phyloP scores from a whole-genome alignment of 37 sponge, comb jelly and placozoan genomes.

The Ianthella basta region DNA sequence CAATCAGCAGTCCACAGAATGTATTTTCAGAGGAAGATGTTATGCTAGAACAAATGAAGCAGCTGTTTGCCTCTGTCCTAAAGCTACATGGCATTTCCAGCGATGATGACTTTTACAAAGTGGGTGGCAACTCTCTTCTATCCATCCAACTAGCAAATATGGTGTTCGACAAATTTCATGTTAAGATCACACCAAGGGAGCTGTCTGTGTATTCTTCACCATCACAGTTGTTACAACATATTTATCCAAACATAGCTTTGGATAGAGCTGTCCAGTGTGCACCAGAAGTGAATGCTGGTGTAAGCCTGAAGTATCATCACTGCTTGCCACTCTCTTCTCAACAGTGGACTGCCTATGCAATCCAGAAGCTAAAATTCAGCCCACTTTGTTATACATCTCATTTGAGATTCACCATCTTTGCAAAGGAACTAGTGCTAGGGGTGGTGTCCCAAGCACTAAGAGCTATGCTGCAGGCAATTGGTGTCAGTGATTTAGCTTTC shows the following conservation, averaged over 20 bases:
- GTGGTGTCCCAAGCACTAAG: background rate
- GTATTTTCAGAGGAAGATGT: background rate
- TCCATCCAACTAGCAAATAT: constrained; percentile 24
- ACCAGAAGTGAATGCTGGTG: background rate
- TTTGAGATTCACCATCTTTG: background rate
- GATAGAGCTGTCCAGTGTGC: too few relatives aligned
- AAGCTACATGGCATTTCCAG: background rate
- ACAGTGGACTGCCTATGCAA: background rate
- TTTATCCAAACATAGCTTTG: background rate
- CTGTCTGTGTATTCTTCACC: background rate
- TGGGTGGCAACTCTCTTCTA: constrained; percentile 65
- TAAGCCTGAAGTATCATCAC: background rate
- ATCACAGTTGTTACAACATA: background rate
- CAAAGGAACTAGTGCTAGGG: background rate
- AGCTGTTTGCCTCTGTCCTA: constrained; percentile 38
- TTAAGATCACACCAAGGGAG: background rate
- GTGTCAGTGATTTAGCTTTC: background rate
- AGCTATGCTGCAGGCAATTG: background rate
- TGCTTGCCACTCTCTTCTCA: background rate
- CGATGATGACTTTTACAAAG: constrained; percentile 54
- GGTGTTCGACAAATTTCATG: constrained; percentile 20
- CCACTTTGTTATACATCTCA: background rate
- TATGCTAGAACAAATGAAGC: background rate
- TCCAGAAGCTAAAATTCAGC: background rate
- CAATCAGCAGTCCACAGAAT: background rate